Evolutionary conservation across 2,797 vertebrate genomes (phyloP).

Genomic region (Sebastes steindachneri): DNA sequence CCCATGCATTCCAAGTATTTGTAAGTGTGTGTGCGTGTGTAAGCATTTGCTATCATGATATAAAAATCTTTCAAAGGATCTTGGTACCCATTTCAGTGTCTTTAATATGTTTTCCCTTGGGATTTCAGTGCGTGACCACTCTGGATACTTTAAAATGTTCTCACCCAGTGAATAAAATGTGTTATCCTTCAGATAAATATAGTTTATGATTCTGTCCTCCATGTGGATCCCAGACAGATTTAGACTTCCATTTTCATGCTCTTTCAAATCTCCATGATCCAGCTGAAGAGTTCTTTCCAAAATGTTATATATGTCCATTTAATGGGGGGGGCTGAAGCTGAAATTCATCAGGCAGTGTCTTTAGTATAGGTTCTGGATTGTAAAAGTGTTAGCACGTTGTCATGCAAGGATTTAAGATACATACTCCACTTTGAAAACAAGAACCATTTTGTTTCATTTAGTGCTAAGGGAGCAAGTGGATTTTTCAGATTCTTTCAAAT

Average conservation of each 20-base stretch:
- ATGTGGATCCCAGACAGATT: conserved; percentile 51
- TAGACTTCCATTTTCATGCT: conserved; percentile 52
- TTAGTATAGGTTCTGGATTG: conserved; percentile 47
- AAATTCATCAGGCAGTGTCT: conserved; percentile 48
- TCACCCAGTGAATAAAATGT: conserved; percentile 48
- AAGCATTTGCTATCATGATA: conserved; percentile 19
- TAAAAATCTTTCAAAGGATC: conserved; percentile 13
- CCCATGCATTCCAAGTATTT: conserved; percentile 67
- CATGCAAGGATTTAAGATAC: conserved; percentile 44
- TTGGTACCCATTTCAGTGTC: conserved; percentile 31
- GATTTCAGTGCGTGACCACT: conserved; percentile 26
- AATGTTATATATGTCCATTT: conserved; percentile 50
- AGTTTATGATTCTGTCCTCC: conserved; percentile 59
- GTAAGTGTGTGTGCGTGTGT: conserved; percentile 7
- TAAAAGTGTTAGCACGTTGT: conserved; percentile 63
- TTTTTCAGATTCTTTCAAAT: conserved; percentile 28
- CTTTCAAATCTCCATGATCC: conserved; percentile 36
- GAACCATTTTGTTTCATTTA: conserved; percentile 37
- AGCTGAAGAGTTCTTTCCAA: conserved; percentile 40
- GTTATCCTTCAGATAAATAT: conserved; percentile 61
- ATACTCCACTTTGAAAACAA: conserved; percentile 6
- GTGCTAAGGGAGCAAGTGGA: background rate
- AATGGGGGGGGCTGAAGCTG: conserved; percentile 15
- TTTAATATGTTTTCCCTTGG: conserved; percentile 27
- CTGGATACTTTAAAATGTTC: conserved; percentile 50